These are phyloP conservation scores for Apostichopus californicus DNA, from an alignment of 35 echinoderm and acorn worm genomes.

Conservation along the genomic window DNA sequence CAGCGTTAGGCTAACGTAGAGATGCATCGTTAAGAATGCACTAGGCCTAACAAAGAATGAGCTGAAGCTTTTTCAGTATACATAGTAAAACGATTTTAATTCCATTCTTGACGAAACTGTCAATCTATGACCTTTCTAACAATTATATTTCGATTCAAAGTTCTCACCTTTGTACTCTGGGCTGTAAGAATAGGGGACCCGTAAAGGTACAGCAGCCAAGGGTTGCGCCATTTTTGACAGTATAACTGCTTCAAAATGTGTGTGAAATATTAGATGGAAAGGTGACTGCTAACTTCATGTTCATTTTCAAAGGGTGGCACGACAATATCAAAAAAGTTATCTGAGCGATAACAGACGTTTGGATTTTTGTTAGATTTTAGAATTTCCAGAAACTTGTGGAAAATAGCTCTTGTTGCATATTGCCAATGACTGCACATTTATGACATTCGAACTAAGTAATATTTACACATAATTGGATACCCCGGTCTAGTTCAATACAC, in stretches of 20 bases:
- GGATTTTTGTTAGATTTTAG: too few species aligned
- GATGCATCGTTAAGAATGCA: too few species aligned
- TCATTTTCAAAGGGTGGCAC: background rate
- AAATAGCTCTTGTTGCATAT: too few species aligned
- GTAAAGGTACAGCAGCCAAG: slow-evolving; percentile 25
- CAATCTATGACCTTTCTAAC: background rate
- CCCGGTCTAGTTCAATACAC: too few species aligned
- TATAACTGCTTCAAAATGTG: background rate
- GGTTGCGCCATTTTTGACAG: slow-evolving; percentile 31
- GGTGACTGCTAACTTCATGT: background rate
- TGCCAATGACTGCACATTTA: too few species aligned
- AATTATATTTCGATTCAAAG: too few species aligned
- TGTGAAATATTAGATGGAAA: background rate
- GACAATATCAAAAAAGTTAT: background rate
- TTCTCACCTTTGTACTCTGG: slow-evolving; percentile 38
- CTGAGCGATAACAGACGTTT: too few species aligned
- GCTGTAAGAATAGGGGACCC: slow-evolving; percentile 35
- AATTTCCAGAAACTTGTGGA: too few species aligned
- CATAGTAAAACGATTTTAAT: background rate
- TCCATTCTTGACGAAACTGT: background rate
- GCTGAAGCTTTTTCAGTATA: background rate
- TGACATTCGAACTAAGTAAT: too few species aligned
- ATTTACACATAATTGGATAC: too few species aligned
- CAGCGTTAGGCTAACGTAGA: too few species aligned
- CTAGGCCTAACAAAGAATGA: background rate